Conservation (phyloP, 2,888 invertebrate genomes). For the Raillietiella orientalis region DNA sequence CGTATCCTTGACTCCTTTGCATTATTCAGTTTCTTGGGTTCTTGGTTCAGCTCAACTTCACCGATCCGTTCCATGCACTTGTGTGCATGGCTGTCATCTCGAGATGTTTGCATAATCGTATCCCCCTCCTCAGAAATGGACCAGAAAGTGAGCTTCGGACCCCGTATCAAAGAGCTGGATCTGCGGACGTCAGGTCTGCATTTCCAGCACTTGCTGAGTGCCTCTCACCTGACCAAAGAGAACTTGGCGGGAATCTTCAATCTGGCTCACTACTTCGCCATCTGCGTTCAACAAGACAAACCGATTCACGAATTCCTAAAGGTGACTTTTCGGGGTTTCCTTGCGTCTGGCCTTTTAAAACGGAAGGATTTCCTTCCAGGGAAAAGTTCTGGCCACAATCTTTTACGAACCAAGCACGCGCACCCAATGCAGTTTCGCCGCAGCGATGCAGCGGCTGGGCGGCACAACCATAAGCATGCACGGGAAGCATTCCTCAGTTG, state of each 20-base stretch:
- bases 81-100: too few species aligned
- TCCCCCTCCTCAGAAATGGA: too few species aligned
- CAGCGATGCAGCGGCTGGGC: constrained; percentile 85
- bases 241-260: constrained; percentile 75
- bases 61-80: too few species aligned
- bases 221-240: constrained; percentile 56
- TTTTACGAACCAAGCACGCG: constrained; percentile 95
- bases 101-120: too few species aligned
- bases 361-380: constrained; percentile 20
- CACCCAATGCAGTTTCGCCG: constrained; percentile 78
- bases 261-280: constrained; percentile 56
- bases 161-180: too few species aligned
- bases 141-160: too few species aligned
- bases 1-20: too few species aligned
- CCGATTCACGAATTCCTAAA: constrained; percentile 50
- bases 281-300: constrained; percentile 46
- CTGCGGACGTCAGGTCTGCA: too few species aligned
- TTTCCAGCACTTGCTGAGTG: constrained; percentile 51
- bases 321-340: too few species aligned
- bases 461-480: constrained; percentile 73
- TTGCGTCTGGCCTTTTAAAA: too few species aligned
- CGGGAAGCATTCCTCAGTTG: constrained; percentile 59
- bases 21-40: too few species aligned
- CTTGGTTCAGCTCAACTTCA: too few species aligned
- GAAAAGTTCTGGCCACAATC: constrained; percentile 77